Evolutionary conservation across 1,140 invertebrate genomes (phyloP).

Genomic region (Gryon sp.): DNA sequence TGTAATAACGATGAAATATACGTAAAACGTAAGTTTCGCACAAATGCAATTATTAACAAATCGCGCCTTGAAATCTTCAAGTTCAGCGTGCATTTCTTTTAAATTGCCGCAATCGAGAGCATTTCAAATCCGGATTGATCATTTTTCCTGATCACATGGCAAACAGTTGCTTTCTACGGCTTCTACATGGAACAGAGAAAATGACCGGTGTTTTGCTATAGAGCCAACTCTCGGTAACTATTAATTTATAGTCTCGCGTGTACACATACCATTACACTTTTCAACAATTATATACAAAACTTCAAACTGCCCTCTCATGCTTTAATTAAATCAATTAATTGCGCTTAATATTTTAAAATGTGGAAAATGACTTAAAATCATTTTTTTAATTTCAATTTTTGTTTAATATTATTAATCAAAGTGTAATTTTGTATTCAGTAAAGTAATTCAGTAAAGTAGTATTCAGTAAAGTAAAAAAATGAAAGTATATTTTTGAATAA

Average conservation of each 20-base stretch:
- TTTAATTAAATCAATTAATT: background rate
- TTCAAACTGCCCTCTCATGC: background rate
- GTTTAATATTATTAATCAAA: no score
- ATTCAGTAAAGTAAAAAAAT: no score
- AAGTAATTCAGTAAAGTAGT: no score
- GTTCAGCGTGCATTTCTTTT: slow-evolving; percentile 17
- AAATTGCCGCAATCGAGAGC: slow-evolving; percentile 28
- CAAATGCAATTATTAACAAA: slow-evolving; percentile 6
- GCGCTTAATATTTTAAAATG: background rate
- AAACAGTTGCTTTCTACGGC: slow-evolving; percentile 39
- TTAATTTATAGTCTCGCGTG: slow-evolving; percentile 42
- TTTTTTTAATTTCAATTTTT: no score
- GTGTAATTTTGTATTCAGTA: no score
- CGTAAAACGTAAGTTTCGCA: background rate
- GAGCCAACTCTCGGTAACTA: slow-evolving; percentile 29
- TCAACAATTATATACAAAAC: slow-evolving; percentile 23
- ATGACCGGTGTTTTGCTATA: slow-evolving; percentile 7
- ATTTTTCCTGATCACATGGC: slow-evolving; percentile 37
- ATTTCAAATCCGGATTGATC: slow-evolving; percentile 50
- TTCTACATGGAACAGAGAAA: slow-evolving; percentile 34
- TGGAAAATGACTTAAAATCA: no score
- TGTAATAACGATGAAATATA: background rate
- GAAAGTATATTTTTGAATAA: no score
- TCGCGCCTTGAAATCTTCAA: slow-evolving; percentile 18
- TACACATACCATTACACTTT: slow-evolving; percentile 25